Evolutionary conservation across 2,888 invertebrate species (phyloP).

Genomic region (Oxytorus armatus): DNA sequence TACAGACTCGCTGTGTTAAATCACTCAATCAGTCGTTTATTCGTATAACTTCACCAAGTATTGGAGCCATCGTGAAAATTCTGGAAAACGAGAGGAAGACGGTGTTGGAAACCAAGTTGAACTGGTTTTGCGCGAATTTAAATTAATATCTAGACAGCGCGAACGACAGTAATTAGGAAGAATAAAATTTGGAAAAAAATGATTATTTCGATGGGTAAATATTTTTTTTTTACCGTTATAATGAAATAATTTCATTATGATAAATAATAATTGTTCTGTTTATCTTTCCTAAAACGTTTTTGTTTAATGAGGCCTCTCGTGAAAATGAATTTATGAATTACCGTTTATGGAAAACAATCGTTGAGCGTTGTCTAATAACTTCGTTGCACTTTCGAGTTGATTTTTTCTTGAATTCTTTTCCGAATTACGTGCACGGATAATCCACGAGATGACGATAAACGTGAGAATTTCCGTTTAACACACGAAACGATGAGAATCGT

Average conservation of each 20-base stretch:
- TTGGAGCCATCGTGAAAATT: constrained; percentile 26
- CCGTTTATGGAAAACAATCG: constrained; percentile 44
- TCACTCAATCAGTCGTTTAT: constrained; percentile 30
- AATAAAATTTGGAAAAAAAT: neutral
- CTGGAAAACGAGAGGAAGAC: constrained; percentile 27
- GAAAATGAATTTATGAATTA: constrained; percentile 50
- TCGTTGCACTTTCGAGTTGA: neutral
- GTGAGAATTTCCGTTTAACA: constrained; percentile 2
- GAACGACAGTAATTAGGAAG: neutral
- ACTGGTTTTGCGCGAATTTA: constrained; percentile 9
- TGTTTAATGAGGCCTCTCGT: neutral
- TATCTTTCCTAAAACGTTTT: too few relatives aligned
- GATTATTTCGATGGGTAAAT: neutral
- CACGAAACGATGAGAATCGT: neutral
- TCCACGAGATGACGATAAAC: constrained; percentile 44
- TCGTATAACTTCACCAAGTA: constrained; percentile 9
- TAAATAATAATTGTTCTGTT: neutral
- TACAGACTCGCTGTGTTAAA: constrained; percentile 9
- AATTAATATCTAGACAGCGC: neutral
- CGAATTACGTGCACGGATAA: constrained; percentile 44
- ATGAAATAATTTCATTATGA: too few relatives aligned
- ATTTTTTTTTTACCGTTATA: neutral
- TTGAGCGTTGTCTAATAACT: constrained; percentile 24
- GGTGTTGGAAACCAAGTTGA: neutral
- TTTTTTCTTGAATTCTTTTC: neutral